Conservation (phyloP, 2,888 invertebrate species). For the Priocnemis perturbator region DNA sequence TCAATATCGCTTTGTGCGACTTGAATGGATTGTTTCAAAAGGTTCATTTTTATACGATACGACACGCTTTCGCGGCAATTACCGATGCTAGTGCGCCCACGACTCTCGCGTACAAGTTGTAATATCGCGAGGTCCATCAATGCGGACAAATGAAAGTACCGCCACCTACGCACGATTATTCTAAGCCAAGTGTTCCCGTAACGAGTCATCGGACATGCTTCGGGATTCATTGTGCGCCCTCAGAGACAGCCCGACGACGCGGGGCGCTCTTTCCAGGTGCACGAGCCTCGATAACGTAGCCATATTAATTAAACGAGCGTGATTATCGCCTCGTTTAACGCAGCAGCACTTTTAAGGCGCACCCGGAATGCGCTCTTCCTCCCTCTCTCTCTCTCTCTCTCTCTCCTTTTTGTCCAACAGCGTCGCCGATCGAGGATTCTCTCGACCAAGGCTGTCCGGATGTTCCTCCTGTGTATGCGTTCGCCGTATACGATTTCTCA, state of each 20-base stretch:
- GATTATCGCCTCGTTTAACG: constrained; percentile 43
- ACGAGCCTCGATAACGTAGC: constrained; percentile 28
- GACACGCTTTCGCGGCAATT: no score
- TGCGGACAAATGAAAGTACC: no score
- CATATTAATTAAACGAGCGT: constrained; percentile 47
- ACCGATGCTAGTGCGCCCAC: no score
- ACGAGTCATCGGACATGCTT: no score
- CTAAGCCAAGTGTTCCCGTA: no score
- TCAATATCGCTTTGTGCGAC: no score
- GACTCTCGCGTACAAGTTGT: no score
- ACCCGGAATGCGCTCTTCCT: constrained; percentile 19
- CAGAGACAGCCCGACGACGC: not conserved
- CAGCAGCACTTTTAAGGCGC: constrained; percentile 5
- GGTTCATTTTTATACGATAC: no score
- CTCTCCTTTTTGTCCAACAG: constrained; percentile 8
- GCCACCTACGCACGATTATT: no score
- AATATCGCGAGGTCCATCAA: no score
- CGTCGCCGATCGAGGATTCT: constrained; percentile 4
- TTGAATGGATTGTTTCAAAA: no score
- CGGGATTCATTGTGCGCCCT: no score
- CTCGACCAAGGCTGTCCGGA: constrained; percentile 35
- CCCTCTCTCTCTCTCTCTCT: constrained; percentile 3
- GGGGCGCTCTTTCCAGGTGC: not conserved
- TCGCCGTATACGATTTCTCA: not conserved
- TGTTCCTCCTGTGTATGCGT: constrained; percentile 11